These are phyloP conservation scores for Gymnogyps californianus DNA, from an alignment of 2,113 vertebrate genomes.

Conservation along the genomic window DNA sequence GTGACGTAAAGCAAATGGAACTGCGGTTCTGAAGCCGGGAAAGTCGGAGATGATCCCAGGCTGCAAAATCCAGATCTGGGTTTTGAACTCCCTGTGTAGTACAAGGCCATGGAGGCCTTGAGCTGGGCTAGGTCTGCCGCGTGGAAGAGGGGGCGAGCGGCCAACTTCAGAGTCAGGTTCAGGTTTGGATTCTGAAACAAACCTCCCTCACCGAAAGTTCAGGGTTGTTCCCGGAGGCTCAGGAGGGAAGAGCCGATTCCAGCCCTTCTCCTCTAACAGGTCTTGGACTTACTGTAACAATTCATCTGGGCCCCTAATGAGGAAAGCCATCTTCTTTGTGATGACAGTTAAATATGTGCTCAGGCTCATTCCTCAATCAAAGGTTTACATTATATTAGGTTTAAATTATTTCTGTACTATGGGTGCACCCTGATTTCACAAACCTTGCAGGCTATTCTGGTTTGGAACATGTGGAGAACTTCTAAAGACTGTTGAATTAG, in stretches of 20 bases:
- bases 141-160: background rate
- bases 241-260: background rate
- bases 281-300: background rate
- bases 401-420: background rate
- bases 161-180: background rate
- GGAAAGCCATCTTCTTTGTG: background rate
- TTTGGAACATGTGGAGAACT: background rate
- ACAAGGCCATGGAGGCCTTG: background rate
- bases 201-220: background rate
- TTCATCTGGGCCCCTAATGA: conserved; percentile 4
- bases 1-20: background rate
- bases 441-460: background rate
- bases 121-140: background rate
- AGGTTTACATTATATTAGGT: background rate
- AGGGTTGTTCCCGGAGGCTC: background rate
- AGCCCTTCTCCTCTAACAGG: background rate
- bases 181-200: background rate
- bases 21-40: background rate
- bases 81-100: background rate
- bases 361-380: background rate
- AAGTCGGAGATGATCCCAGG: background rate
- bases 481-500: background rate
- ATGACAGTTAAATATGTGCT: conserved; percentile 24
- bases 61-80: background rate
- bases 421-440: background rate